Percentiles rank a stretch among this genome's conserved stretches.
Evolutionary conservation across 2,797 vertebrate species (phyloP).

Genomic region (Enteromius radiatus): DNA sequence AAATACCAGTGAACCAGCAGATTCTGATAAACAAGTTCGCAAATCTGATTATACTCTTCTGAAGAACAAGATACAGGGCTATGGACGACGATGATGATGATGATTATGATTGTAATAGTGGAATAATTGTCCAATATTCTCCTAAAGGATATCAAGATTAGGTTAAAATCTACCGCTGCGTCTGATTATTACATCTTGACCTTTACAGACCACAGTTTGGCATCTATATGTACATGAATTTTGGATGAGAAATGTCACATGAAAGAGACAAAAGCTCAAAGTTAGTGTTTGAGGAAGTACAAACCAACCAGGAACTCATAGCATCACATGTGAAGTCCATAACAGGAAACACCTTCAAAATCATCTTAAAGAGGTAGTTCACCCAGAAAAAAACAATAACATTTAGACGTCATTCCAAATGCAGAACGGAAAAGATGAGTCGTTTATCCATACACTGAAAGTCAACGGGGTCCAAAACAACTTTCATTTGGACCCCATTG

Average conservation of each 20-base stretch:
- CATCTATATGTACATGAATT: slow-evolving; percentile 60
- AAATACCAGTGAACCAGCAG: slow-evolving; percentile 85
- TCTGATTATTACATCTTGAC: slow-evolving; percentile 76
- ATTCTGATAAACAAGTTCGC: slow-evolving; percentile 76
- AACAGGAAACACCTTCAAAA: slow-evolving; percentile 16
- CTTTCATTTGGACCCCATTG: no score
- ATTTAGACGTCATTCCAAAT: not conserved
- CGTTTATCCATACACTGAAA: not conserved
- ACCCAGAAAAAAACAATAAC: not conserved
- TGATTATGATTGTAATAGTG: slow-evolving; percentile 74
- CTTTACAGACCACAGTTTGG: slow-evolving; percentile 75
- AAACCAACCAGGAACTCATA: slow-evolving; percentile 34
- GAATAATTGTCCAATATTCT: slow-evolving; percentile 68
- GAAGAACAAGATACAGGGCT: slow-evolving; percentile 77
- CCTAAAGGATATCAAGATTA: slow-evolving; percentile 68
- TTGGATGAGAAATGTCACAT: slow-evolving; percentile 21
- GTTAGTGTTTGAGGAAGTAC: slow-evolving; percentile 57
- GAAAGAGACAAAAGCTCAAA: slow-evolving; percentile 50
- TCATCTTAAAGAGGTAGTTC: not conserved
- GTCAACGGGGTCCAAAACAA: not conserved
- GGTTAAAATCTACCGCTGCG: slow-evolving; percentile 78
- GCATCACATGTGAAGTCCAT: slow-evolving; percentile 5
- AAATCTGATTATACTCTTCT: slow-evolving; percentile 71
- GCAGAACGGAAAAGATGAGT: not conserved
- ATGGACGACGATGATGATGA: slow-evolving; percentile 62